These are phyloP conservation scores for Zele albiditarsus DNA, from an alignment of 2,888 invertebrate species.

Conservation along the genomic window DNA sequence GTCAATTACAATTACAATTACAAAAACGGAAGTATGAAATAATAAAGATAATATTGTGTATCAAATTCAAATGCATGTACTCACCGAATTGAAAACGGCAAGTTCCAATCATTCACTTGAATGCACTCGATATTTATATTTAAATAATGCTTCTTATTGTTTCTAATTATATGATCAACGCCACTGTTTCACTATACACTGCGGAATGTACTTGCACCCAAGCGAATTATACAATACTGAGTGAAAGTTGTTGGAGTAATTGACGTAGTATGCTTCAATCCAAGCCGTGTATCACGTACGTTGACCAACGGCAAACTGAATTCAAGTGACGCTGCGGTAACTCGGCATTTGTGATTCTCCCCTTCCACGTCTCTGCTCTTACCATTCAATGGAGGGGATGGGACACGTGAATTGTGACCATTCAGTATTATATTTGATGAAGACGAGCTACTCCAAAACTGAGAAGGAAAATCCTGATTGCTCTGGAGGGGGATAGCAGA, in stretches of 20 bases:
- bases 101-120: not conserved
- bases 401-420: not conserved
- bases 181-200: not conserved
- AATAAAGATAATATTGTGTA: too few relatives aligned
- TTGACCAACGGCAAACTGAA: not conserved
- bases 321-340: not conserved
- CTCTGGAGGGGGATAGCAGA: too few relatives aligned
- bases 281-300: not conserved
- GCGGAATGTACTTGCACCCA: not conserved
- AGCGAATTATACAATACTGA: not conserved
- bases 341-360: not conserved
- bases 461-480: not conserved
- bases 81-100: not conserved
- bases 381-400: not conserved
- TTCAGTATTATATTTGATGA: not conserved
- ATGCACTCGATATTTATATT: not conserved
- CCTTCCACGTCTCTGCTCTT: not conserved
- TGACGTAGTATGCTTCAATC: not conserved
- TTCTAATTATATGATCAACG: too few relatives aligned
- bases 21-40: too few relatives aligned
- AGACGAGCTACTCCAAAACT: not conserved
- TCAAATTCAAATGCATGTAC: not conserved
- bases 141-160: not conserved
- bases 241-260: not conserved
- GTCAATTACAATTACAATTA: too few relatives aligned